Evolutionary conservation across 2,888 invertebrate genomes (phyloP), one percentile per base, ranked within the genome.

Genomic region (Xanthorhoe spadicearia): DNA sequence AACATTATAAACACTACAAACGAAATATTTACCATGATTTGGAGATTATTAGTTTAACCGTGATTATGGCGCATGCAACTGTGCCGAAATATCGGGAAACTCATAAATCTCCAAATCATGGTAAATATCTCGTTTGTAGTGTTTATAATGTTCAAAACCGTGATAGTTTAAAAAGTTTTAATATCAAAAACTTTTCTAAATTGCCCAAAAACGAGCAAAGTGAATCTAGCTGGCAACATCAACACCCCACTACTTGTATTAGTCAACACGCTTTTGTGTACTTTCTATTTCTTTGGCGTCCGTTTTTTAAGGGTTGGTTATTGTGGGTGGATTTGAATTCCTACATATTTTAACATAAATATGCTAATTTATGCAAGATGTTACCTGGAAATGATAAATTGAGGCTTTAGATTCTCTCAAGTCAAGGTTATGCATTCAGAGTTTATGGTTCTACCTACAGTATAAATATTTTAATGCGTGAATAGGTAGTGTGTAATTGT

Each of bases 321-420:
- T 68, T 48, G 55, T 50, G 66, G 50, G 57, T 61, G 51, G 50
- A 52, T 59, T 38, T 23, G 9, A 60, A 72, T 72, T 67, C 72
- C 68, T 71, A 66, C 62, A 72, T 72, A 63, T 58, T 62, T 68
- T 73, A 70, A 61, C 64, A 57, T 38, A 46, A 49, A 18, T 48
- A 64, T 69, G 65, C 32, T 68, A 64, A 68, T 66, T 52, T 59
- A 53, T 59, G 23, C 56, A 18, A n/a, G 17, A 51, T n/a, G 46
- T 28, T 49, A 64, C 57, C 64, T 52, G 53, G 17, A 10, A 10
- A 19, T 53, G n/a, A 50, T 57, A 51, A 38, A 59, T 23, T n/a
- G 9, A 35, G 10, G 6, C n/a, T 48, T 49, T 46, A 4, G n/a
- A 28, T 28, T 23, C 1, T n/a, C 6, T 23, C 23, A 10, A 19